phyloP scores from a whole-genome alignment of 2,888 invertebrate genomes.

The Euplagia quadripunctaria region DNA sequence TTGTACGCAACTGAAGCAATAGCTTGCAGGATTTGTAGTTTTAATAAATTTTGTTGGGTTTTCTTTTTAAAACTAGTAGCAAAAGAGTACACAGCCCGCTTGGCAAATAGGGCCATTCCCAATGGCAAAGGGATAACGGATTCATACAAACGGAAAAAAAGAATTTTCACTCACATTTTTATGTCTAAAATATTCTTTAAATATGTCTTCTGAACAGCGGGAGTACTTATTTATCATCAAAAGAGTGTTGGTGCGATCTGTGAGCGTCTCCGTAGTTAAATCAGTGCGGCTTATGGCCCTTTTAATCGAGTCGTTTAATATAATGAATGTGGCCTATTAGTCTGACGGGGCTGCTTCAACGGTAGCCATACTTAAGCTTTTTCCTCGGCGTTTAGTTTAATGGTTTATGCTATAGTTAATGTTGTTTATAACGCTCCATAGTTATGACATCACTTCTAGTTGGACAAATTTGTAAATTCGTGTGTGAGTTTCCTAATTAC shows the following conservation, averaged over 20 bases:
- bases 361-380: conserved; percentile 38
- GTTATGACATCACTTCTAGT: conserved; percentile 9
- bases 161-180: background rate
- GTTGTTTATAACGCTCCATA: conserved; percentile 9
- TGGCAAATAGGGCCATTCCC: background rate
- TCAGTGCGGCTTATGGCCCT: conserved; percentile 67
- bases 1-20: background rate
- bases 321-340: conserved; percentile 73
- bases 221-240: conserved; percentile 36
- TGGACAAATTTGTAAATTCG: background rate
- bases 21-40: background rate
- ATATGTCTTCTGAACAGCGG: background rate
- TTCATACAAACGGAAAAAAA: background rate
- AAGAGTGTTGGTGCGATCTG: conserved; percentile 44
- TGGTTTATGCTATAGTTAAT: conserved; percentile 38
- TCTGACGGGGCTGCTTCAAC: conserved; percentile 44
- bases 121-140: background rate
- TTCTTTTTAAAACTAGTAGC: background rate
- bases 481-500: background rate
- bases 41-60: background rate
- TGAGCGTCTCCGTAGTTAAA: conserved; percentile 53
- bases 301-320: conserved; percentile 76
- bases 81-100: background rate
- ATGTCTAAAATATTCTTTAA: background rate
- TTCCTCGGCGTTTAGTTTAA: conserved; percentile 42